phyloP scores from a whole-genome alignment of 2,113 vertebrate genomes.

The Suricata suricatta region DNA sequence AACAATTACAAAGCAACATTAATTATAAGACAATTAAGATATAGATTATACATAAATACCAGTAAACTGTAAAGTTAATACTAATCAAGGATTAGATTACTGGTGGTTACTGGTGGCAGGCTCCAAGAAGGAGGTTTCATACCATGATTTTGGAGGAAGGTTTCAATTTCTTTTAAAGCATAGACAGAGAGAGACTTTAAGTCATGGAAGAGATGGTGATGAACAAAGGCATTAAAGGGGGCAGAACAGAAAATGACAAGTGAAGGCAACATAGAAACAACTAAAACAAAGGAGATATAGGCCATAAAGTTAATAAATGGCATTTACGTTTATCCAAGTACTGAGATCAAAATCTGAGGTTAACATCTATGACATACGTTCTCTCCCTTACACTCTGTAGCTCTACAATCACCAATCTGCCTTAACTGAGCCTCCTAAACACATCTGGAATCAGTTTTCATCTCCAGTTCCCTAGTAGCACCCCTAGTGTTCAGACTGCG shows the following conservation, averaged over 20 bases:
- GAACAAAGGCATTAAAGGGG: neutral
- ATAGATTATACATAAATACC: conserved; percentile 8
- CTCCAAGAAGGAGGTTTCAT: neutral
- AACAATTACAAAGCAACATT: neutral
- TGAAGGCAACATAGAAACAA: neutral
- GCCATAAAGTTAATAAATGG: neutral
- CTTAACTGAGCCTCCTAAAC: neutral
- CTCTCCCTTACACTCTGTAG: neutral
- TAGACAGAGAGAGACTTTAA: neutral
- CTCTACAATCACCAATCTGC: neutral
- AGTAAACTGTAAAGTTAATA: neutral
- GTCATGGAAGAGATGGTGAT: neutral
- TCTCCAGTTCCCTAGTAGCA: neutral
- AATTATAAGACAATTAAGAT: neutral
- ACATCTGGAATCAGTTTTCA: neutral
- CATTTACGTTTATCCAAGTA: neutral
- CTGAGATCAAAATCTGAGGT: neutral
- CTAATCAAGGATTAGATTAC: conserved; percentile 1
- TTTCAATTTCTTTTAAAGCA: conserved; percentile 5
- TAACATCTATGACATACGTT: neutral
- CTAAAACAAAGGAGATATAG: neutral
- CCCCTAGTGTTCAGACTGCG: neutral
- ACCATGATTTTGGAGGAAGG: neutral
- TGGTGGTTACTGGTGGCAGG: neutral
- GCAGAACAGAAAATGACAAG: neutral